Evolutionary conservation across 2,113 vertebrate species (phyloP).

Genomic region (Fulica atra): DNA sequence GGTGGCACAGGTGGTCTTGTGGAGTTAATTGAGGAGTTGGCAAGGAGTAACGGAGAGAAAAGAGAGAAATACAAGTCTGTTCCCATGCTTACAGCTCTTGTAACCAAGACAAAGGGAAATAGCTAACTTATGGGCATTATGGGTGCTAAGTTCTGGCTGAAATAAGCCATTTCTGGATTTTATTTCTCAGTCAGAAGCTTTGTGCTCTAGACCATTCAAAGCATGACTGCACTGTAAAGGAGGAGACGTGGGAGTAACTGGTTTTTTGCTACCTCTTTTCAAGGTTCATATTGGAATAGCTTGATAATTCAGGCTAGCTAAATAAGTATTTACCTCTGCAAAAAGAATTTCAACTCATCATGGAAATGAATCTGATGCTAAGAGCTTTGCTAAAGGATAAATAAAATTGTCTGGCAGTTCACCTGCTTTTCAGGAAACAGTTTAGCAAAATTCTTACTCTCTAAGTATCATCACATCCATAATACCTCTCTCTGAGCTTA

Average conservation of each 20-base stretch:
- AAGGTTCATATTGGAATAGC: not conserved
- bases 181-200: not conserved
- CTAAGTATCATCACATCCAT: not conserved
- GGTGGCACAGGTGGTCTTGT: not conserved
- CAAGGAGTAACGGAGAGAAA: not conserved
- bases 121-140: not conserved
- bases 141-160: not conserved
- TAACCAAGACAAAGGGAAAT: not conserved
- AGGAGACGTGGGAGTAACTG: not conserved
- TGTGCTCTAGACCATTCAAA: not conserved
- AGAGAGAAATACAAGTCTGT: not conserved
- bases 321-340: not conserved
- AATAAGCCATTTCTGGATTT: not conserved
- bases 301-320: not conserved
- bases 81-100: not conserved
- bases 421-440: slow-evolving; percentile 3
- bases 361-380: not conserved
- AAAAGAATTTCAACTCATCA: not conserved
- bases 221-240: not conserved
- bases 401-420: not conserved
- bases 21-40: not conserved
- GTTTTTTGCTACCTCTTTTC: not conserved
- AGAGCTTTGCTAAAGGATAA: not conserved
- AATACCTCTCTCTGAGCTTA: not conserved
- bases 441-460: not conserved